A percentile compares a stretch with the other conserved stretches of the same genome.
Conservation (phyloP, 2,888 invertebrate species). For the Cheilosia vulpina region DNA sequence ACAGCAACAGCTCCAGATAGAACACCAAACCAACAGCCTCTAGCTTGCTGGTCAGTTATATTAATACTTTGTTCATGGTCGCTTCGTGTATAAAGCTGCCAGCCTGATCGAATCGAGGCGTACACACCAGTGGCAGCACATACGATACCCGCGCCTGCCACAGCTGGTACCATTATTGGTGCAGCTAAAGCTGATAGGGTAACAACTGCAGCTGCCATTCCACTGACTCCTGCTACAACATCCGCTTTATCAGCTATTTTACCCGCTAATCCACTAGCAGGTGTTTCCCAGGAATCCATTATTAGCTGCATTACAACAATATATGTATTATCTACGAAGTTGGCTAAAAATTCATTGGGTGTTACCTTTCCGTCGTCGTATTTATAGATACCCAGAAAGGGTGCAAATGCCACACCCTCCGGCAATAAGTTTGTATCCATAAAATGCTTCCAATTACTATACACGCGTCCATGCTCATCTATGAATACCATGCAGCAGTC, state of each 20-base stretch:
- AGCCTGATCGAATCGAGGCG: constrained; percentile 78
- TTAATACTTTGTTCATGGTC: constrained; percentile 80
- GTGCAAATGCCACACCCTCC: constrained; percentile 83
- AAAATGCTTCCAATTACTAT: constrained; percentile 84
- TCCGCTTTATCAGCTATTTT: constrained; percentile 76
- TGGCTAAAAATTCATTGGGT: background rate
- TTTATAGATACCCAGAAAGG: constrained; percentile 82
- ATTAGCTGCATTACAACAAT: constrained; percentile 57
- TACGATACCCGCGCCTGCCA: constrained; percentile 76
- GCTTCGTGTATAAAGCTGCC: constrained; percentile 78
- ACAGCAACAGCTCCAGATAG: constrained; percentile 78
- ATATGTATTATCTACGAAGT: background rate
- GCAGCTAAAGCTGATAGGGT: constrained; percentile 76
- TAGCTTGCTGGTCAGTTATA: constrained; percentile 78
- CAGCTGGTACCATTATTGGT: constrained; percentile 78
- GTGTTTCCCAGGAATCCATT: constrained; percentile 78
- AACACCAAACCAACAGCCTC: constrained; percentile 79
- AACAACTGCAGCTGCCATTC: constrained; percentile 77
- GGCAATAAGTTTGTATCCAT: constrained; percentile 83
- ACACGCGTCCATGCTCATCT: constrained; percentile 83
- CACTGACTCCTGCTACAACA: constrained; percentile 76
- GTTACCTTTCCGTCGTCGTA: constrained; percentile 65
- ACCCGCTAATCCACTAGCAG: constrained; percentile 72
- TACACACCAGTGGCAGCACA: constrained; percentile 78
- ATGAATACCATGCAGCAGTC: constrained; percentile 81